phyloP scores from a whole-genome alignment of 2,888 invertebrate species.

The Macropis europaea region DNA sequence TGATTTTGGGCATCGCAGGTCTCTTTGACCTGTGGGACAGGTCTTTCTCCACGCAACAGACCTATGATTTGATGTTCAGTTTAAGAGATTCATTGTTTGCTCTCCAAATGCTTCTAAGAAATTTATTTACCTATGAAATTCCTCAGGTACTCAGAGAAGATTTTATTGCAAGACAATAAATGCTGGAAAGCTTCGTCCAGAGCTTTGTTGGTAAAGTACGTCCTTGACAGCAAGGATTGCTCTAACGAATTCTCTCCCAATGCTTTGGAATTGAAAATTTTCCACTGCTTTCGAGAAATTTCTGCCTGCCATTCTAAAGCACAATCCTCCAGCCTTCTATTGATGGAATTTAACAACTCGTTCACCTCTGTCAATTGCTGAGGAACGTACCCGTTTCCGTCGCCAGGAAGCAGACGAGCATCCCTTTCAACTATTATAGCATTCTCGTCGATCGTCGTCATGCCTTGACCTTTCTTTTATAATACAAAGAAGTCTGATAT shows the following conservation, averaged over 20 bases:
- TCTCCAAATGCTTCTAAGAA: background rate
- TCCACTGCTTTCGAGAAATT: constrained; percentile 72
- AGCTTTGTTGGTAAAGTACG: constrained; percentile 69
- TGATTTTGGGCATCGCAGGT: constrained; percentile 16
- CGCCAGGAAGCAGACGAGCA: background rate
- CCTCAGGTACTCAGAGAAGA: constrained; percentile 66
- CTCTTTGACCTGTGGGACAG: background rate
- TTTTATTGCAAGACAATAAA: constrained; percentile 63
- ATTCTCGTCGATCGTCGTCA: constrained; percentile 24
- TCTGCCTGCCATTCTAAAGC: constrained; percentile 69
- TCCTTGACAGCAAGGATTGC: constrained; percentile 67
- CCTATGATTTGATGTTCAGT: constrained; percentile 10
- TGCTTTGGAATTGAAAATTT: constrained; percentile 60
- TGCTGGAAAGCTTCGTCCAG: constrained; percentile 69
- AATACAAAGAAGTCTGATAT: background rate
- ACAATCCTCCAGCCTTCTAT: constrained; percentile 69
- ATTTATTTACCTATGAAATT: constrained; percentile 64
- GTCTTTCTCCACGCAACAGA: constrained; percentile 15
- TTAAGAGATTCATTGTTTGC: background rate
- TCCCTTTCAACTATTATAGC: background rate
- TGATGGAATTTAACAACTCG: constrained; percentile 63
- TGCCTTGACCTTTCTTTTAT: constrained; percentile 4
- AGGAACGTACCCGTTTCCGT: constrained; percentile 28
- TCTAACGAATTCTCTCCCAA: constrained; percentile 50
- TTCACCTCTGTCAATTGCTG: constrained; percentile 57